These are phyloP conservation scores for Neodiprion pinetum DNA, from an alignment of 1,140 invertebrate genomes.

Conservation along the genomic window DNA sequence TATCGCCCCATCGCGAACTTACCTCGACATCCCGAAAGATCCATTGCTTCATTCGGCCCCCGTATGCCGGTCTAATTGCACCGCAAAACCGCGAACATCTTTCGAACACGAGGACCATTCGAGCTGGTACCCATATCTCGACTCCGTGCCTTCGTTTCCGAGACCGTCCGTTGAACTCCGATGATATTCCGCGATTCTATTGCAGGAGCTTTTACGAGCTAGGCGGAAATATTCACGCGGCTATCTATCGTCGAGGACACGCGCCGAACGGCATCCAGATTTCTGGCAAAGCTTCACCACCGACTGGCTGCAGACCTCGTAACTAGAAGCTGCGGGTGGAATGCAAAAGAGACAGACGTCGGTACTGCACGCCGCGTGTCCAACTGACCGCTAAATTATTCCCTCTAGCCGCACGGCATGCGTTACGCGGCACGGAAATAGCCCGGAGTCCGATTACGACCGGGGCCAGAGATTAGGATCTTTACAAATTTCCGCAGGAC, in stretches of 20 bases:
- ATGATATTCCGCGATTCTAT: no score
- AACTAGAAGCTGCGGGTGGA: no score
- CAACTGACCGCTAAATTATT: background rate
- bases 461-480: no score
- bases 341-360: background rate
- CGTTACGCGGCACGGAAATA: background rate
- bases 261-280: background rate
- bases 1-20: background rate
- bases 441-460: background rate
- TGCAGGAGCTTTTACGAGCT: constrained; percentile 6
- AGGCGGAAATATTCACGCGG: background rate
- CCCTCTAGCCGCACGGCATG: background rate
- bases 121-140: no score
- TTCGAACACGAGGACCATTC: no score
- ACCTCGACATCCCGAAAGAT: background rate
- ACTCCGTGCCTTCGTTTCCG: no score
- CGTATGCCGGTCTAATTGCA: no score
- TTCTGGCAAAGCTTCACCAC: background rate
- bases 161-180: no score
- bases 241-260: background rate
- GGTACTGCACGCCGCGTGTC: background rate
- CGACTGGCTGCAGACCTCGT: background rate
- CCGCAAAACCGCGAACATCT: no score
- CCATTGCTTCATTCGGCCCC: background rate
- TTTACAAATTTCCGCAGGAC: background rate